Conservation (phyloP, 2,113 vertebrate genomes). For the Psittacula cyanocephala region DNA sequence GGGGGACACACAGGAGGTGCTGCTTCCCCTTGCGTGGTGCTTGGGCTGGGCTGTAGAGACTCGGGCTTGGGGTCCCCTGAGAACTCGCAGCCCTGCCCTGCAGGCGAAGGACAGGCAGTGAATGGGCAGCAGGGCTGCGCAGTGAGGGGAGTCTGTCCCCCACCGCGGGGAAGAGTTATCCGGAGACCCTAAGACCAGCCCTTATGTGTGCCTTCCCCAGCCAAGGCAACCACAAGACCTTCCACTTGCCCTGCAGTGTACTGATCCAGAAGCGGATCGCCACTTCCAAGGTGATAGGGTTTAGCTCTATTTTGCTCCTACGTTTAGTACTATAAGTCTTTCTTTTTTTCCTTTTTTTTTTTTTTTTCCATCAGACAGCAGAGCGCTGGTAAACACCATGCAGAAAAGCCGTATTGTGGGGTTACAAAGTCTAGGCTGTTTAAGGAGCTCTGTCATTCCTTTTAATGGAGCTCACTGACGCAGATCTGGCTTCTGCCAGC, state of each 20-base stretch:
- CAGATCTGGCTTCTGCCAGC: conserved; percentile 66
- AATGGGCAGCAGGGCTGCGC: not conserved
- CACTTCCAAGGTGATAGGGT: conserved; percentile 11
- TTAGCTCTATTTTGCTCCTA: conserved; percentile 40
- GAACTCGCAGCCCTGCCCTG: not conserved
- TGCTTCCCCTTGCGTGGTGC: not conserved
- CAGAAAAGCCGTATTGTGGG: conserved; percentile 67
- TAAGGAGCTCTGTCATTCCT: conserved; percentile 66
- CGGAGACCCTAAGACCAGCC: not conserved
- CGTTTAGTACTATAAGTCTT: conserved; percentile 22
- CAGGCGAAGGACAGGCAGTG: rapidly evolving
- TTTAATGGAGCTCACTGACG: conserved; percentile 66
- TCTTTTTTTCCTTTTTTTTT: not conserved
- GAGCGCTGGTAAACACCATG: conserved; percentile 59
- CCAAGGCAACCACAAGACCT: not conserved
- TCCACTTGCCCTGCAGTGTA: not conserved
- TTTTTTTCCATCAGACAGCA: conserved; percentile 48
- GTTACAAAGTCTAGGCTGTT: conserved; percentile 68
- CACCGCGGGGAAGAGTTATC: not conserved
- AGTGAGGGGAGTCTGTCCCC: not conserved
- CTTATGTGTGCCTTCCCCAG: not conserved
- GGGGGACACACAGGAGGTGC: not conserved
- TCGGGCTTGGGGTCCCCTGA: not conserved
- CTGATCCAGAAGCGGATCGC: not conserved
- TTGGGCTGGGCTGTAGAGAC: not conserved